These are phyloP conservation scores for Tupaia tana DNA, from an alignment of 2,113 vertebrate species.

Conservation along the genomic window DNA sequence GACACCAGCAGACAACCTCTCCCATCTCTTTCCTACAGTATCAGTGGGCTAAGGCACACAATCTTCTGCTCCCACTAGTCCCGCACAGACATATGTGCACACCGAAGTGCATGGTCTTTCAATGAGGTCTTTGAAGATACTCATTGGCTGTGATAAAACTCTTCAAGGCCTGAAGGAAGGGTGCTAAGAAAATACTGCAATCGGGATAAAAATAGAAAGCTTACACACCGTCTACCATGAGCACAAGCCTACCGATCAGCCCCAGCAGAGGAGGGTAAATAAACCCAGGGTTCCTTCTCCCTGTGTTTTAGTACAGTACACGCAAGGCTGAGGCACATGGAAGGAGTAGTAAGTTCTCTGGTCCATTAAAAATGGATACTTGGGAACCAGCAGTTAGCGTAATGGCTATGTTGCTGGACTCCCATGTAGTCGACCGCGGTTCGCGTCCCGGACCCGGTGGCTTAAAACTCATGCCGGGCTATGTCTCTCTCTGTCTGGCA, in stretches of 20 bases:
- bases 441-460: too few relatives aligned
- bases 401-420: too few relatives aligned
- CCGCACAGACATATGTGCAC: not conserved
- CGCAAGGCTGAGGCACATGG: not conserved
- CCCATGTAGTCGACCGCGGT: too few relatives aligned
- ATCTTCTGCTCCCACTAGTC: not conserved
- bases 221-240: not conserved
- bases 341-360: not conserved
- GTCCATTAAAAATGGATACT: not conserved
- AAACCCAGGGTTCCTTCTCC: not conserved
- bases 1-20: not conserved
- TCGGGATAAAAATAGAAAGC: not conserved
- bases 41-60: not conserved
- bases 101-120: not conserved
- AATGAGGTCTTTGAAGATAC: not conserved
- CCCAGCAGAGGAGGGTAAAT: not conserved
- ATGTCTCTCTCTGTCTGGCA: too few relatives aligned
- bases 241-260: not conserved
- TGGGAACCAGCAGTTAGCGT: too few relatives aligned
- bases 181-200: not conserved
- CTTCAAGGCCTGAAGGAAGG: conserved; percentile 20
- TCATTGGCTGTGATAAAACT: not conserved
- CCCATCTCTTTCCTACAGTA: not conserved
- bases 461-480: too few relatives aligned
- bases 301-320: not conserved